Percentiles rank a stretch among this genome's conserved stretches.
Evolutionary conservation across 2,113 vertebrate species (phyloP).

Genomic region (Mesoclemmys tuberculata): DNA sequence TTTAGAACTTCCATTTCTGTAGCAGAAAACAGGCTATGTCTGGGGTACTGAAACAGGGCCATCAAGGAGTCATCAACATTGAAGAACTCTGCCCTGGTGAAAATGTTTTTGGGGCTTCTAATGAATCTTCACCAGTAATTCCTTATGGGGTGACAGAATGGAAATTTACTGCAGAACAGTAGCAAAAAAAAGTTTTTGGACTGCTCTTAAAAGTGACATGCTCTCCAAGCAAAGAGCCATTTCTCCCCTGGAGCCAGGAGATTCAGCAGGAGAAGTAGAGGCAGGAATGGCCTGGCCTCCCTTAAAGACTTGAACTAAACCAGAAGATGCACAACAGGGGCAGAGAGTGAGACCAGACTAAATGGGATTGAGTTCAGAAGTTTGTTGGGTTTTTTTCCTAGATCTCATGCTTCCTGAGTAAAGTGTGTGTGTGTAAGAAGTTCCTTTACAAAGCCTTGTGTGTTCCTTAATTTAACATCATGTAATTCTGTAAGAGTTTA

Average conservation of each 20-base stretch:
- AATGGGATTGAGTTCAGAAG: background rate
- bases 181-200: background rate
- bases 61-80: background rate
- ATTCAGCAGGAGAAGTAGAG: accelerated
- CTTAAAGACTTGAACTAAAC: background rate
- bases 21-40: background rate
- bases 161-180: background rate
- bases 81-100: background rate
- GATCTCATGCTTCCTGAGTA: background rate
- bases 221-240: background rate
- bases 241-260: background rate
- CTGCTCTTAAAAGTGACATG: background rate
- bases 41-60: background rate
- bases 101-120: accelerated
- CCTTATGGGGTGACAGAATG: background rate
- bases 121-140: background rate
- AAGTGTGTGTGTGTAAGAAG: background rate
- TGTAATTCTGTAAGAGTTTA: background rate
- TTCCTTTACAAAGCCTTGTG: background rate
- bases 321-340: background rate
- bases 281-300: background rate
- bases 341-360: background rate
- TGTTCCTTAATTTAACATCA: background rate
- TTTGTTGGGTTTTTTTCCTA: background rate
- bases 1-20: background rate